Conservation (phyloP, 1,140 invertebrate genomes). For the Acyrthosiphon pisum region DNA sequence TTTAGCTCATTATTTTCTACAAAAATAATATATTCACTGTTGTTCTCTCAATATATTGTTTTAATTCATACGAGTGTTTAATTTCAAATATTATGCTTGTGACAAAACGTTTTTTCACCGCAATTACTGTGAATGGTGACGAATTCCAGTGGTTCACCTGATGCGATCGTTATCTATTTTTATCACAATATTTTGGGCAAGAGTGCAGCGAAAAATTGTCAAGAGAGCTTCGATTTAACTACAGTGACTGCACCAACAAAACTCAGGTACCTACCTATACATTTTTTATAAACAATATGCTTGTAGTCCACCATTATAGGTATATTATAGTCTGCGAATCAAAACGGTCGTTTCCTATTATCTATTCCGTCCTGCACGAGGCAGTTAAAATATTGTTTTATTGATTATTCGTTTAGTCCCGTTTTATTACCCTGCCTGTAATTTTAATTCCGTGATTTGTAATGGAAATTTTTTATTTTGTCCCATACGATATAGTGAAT, state of each 20-base stretch:
- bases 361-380: background rate
- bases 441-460: too few species aligned
- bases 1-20: background rate
- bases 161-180: background rate
- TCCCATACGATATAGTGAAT: background rate
- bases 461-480: background rate
- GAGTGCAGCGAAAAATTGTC: background rate
- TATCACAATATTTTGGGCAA: too few species aligned
- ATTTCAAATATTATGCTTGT: background rate
- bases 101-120: background rate
- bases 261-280: background rate
- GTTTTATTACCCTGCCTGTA: background rate
- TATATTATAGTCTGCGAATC: background rate
- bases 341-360: background rate
- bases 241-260: background rate
- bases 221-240: background rate
- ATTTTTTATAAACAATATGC: background rate
- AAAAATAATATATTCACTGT: background rate
- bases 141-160: conserved; percentile 13
- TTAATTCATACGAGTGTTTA: background rate
- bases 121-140: background rate
- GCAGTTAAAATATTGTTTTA: too few species aligned
- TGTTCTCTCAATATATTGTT: background rate
- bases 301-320: background rate
- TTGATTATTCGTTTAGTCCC: too few species aligned